Evolutionary conservation across 2,113 vertebrate species (phyloP), one percentile per base, ranked within the genome.

Genomic region (Pachypanchax playfairii): DNA sequence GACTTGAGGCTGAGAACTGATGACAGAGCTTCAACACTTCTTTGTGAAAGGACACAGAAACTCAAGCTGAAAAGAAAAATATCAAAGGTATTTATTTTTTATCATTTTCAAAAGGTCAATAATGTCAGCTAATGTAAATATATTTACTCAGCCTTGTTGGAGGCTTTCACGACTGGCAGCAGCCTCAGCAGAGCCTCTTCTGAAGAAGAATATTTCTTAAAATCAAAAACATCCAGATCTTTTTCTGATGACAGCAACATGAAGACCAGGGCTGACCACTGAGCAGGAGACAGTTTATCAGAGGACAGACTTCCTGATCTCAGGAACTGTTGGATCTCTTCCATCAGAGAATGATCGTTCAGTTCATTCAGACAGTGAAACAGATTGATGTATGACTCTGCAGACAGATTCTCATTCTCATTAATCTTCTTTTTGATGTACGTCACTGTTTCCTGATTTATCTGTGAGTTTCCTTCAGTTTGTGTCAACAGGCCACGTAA

Each of bases 11-110:
- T 33, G 20, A 63, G 49, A 51, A 33, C 48, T 18, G 20, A 42
- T 6, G 47, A 42, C 60, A 63, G 29, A 29, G 60, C 60, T 29
- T 51, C 48, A n/a, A 51, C 9, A 24, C 60, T 18, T n/a, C 47
- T 63, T 26, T 31, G 36, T 50, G 48, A 28, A 21, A 63, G 48
- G 8, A 4, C 26, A 8, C 60, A 63, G 60, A 63, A 63, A n/a
- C 25, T 63, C 48, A 52, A 20, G 21, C 60, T 63, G 26, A 28
- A 51, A 24, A 42, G 21, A 8, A 53, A 39, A 10, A 64, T 24
- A 5, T 21, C 8, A 25, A 64, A 43, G 31, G 39, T 7, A 14
- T 39, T 21, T 8, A 33, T 35, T 21, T 33, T 21, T 52, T 35
- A 5, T 20, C 5, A 14, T 21, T 4, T n/a, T 1, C 9, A 33